Evolutionary conservation across 1,140 invertebrate genomes (phyloP).

Genomic region (Lamellibrachia luymesi): DNA sequence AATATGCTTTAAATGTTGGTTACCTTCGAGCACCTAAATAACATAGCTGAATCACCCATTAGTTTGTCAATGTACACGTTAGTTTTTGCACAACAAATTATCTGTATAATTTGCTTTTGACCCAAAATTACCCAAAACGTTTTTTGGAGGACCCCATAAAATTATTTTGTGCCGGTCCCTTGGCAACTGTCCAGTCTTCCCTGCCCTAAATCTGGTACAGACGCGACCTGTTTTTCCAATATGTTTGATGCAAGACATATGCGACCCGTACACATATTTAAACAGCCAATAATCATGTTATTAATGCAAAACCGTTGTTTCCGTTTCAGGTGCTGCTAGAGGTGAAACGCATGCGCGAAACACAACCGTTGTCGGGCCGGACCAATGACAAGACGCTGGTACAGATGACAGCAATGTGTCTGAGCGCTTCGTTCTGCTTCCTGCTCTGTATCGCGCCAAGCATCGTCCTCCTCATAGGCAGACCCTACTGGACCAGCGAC

Average conservation of each 20-base stretch:
- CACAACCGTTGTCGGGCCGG: background rate
- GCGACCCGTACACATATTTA: background rate
- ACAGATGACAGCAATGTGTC: constrained; percentile 30
- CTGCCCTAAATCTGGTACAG: no score
- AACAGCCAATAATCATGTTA: background rate
- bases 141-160: no score
- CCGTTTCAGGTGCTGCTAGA: background rate
- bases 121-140: no score
- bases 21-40: no score
- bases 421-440: constrained; percentile 27
- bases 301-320: background rate
- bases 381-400: background rate
- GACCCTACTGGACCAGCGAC: constrained; percentile 20
- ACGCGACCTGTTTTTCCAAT: background rate
- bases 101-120: no score
- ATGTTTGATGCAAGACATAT: background rate
- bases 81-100: no score
- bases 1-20: no score
- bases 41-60: no score
- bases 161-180: no score
- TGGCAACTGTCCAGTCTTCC: no score
- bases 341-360: background rate
- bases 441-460: constrained; percentile 24
- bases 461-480: constrained; percentile 28
- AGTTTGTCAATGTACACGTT: no score